Conservation (phyloP, 1,140 invertebrate genomes). For the Paralvinella palmiformis region DNA sequence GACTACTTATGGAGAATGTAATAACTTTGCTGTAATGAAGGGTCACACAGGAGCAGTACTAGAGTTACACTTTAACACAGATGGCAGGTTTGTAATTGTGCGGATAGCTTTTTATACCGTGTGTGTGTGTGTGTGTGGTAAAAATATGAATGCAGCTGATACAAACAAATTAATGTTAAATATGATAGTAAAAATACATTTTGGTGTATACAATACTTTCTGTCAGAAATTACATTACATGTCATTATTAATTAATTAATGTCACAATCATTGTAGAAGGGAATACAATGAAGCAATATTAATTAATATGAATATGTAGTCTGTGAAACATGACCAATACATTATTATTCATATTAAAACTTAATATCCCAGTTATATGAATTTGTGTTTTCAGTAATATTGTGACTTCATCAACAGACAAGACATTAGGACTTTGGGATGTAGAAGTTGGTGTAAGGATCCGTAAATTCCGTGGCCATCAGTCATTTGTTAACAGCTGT, state of each 20-base stretch:
- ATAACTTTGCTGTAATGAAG: slow-evolving; percentile 85
- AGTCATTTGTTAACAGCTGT: slow-evolving; percentile 66
- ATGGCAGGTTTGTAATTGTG: slow-evolving; percentile 17
- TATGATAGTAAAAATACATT: too few relatives aligned
- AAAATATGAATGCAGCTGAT: too few relatives aligned
- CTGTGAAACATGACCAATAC: too few relatives aligned
- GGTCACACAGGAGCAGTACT: slow-evolving; percentile 94
- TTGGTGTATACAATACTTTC: too few relatives aligned
- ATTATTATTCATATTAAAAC: not conserved
- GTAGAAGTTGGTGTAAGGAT: slow-evolving; percentile 76
- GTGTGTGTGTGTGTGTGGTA: too few relatives aligned
- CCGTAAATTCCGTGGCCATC: slow-evolving; percentile 87
- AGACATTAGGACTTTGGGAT: slow-evolving; percentile 93
- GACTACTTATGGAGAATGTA: slow-evolving; percentile 97
- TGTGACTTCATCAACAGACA: slow-evolving; percentile 91
- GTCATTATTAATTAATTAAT: too few relatives aligned
- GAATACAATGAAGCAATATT: too few relatives aligned
- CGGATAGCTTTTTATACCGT: too few relatives aligned
- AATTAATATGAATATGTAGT: too few relatives aligned
- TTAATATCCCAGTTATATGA: not conserved
- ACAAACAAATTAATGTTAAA: too few relatives aligned
- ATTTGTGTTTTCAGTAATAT: slow-evolving; percentile 56
- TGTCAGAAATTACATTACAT: too few relatives aligned
- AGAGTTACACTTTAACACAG: slow-evolving; percentile 92
- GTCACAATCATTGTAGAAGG: too few relatives aligned